Percentiles rank a stretch among this genome's conserved stretches.
Conservation (phyloP, 2,888 invertebrate species). For the Pegoplata infirma region DNA sequence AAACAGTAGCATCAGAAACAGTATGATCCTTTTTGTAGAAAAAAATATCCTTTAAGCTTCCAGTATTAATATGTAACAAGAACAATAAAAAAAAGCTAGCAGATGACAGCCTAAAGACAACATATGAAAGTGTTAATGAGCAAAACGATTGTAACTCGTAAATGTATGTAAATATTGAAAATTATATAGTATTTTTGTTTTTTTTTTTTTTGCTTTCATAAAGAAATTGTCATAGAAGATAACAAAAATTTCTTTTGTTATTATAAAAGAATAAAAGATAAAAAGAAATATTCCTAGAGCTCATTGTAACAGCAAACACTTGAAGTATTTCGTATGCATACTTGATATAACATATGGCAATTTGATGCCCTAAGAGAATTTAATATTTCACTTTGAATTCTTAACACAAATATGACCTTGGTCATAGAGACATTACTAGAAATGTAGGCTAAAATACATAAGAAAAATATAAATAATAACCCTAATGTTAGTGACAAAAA, state of each 20-base stretch:
- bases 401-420: neutral
- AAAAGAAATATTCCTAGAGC: slow-evolving; percentile 3
- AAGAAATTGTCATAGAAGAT: neutral
- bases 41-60: neutral
- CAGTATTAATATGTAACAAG: slow-evolving; percentile 17
- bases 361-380: neutral
- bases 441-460: too few species aligned
- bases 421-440: neutral
- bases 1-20: neutral
- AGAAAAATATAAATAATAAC: too few species aligned
- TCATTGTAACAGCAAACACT: neutral
- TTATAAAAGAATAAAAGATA: neutral
- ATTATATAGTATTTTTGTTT: slow-evolving; percentile 10
- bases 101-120: slow-evolving; percentile 18
- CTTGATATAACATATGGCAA: neutral
- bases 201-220: too few species aligned
- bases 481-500: too few species aligned
- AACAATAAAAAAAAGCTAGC: neutral
- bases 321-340: neutral
- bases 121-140: slow-evolving; percentile 42
- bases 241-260: neutral
- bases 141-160: slow-evolving; percentile 9
- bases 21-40: neutral
- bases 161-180: slow-evolving; percentile 26
- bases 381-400: neutral